Percentiles rank a stretch among this genome's conserved stretches.
Conservation (phyloP, 2,113 vertebrate genomes). For the Sinocyclocheilus grahami region DNA sequence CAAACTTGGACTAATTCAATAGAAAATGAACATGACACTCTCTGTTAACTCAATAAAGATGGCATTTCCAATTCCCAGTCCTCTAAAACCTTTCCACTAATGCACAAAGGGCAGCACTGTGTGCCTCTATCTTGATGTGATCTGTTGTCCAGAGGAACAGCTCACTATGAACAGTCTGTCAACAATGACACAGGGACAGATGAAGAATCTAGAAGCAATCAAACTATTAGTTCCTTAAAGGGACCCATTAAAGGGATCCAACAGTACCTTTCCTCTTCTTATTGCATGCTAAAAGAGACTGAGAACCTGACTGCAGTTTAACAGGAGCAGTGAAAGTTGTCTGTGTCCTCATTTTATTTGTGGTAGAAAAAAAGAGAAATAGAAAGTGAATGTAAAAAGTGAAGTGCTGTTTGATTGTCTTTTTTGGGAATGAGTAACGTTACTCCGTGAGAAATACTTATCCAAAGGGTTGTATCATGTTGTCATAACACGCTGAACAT, state of each 20-base stretch:
- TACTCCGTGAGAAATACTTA: constrained; percentile 10
- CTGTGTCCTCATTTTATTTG: not conserved
- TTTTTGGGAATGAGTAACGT: not conserved
- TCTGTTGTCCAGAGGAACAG: constrained; percentile 48
- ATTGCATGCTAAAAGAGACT: constrained; percentile 61
- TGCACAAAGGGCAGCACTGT: constrained; percentile 16
- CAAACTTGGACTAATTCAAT: constrained; percentile 38
- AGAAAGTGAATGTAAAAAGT: constrained; percentile 4
- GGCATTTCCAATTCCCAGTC: constrained; percentile 16
- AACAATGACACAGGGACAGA: constrained; percentile 27
- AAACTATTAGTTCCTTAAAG: constrained; percentile 60
- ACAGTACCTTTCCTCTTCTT: constrained; percentile 70
- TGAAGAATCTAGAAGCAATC: constrained; percentile 58
- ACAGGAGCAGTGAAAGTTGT: not conserved
- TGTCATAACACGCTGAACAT: constrained; percentile 24
- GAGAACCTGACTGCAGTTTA: constrained; percentile 37
- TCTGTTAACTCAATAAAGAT: constrained; percentile 10
- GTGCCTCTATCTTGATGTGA: constrained; percentile 44
- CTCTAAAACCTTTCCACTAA: constrained; percentile 48
- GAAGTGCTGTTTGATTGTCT: not conserved
- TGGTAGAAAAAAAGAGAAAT: constrained; percentile 1
- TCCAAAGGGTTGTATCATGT: not conserved
- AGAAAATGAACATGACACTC: constrained; percentile 43
- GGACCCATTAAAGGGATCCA: constrained; percentile 50
- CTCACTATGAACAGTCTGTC: constrained; percentile 39